These are phyloP conservation scores for Prosapia bicincta DNA, from an alignment of 2,888 invertebrate genomes.

Conservation along the genomic window DNA sequence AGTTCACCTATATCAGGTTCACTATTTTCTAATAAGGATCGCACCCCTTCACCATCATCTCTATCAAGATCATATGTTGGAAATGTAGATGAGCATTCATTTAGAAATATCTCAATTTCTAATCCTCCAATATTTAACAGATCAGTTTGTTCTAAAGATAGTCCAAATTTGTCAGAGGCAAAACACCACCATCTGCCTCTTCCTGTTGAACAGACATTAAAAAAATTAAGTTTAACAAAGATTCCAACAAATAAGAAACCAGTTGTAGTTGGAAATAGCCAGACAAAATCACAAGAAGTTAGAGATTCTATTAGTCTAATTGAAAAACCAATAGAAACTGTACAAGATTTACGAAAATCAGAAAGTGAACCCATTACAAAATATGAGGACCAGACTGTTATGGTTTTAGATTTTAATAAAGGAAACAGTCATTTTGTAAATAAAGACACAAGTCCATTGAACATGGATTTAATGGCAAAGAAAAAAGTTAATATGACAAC, in stretches of 20 bases:
- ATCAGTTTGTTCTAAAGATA: neutral
- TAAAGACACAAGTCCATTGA: neutral
- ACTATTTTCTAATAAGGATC: neutral
- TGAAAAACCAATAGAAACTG: neutral
- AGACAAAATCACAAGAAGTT: conserved; percentile 20
- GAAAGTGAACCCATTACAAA: neutral
- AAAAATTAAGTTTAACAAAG: conserved; percentile 28
- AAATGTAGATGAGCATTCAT: neutral
- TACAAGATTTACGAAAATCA: neutral
- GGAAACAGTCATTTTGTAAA: neutral
- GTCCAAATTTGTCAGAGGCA: conserved; percentile 22
- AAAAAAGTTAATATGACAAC: conserved; percentile 37
- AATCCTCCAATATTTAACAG: neutral
- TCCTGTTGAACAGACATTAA: conserved; percentile 37
- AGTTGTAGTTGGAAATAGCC: neutral
- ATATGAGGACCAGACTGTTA: neutral
- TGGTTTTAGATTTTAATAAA: neutral
- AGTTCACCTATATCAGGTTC: neutral
- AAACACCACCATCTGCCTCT: conserved; percentile 37
- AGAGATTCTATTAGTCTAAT: neutral
- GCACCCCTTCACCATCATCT: neutral
- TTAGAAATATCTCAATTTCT: neutral
- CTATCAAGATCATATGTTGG: neutral
- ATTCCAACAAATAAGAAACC: conserved; percentile 35
- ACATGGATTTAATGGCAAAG: conserved; percentile 29